A percentile compares a stretch with the other conserved stretches of the same genome.
Conservation (phyloP, 2,113 vertebrate species). For the Malurus alboscapulatus region DNA sequence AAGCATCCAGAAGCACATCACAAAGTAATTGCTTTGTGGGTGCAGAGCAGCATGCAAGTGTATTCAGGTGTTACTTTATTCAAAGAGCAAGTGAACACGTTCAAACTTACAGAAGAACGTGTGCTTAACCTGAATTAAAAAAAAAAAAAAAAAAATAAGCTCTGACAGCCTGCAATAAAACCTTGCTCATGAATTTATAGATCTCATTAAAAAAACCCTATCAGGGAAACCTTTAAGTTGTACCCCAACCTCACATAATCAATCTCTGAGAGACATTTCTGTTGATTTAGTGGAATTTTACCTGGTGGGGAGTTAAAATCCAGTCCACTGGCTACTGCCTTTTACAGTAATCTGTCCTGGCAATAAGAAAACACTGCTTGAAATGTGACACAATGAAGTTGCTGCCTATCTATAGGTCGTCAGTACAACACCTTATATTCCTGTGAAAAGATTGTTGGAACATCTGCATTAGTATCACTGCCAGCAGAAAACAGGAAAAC, state of each 20-base stretch:
- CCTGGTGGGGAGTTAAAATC: background rate
- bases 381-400: background rate
- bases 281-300: background rate
- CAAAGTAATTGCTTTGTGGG: background rate
- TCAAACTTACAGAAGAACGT: background rate
- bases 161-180: background rate
- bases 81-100: background rate
- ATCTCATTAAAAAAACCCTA: background rate
- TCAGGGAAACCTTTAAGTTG: background rate
- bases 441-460: background rate
- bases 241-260: background rate
- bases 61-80: constrained; percentile 9
- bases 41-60: background rate
- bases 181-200: background rate
- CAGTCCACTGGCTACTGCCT: background rate
- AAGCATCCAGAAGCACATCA: background rate
- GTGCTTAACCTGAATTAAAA: background rate
- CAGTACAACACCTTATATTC: background rate
- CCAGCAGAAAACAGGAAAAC: constrained; percentile 13
- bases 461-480: background rate
- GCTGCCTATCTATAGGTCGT: background rate
- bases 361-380: background rate
- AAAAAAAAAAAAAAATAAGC: background rate
- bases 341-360: background rate
- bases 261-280: background rate